phyloP scores from a whole-genome alignment of 2,888 invertebrate species.

The Trachelus iudaicus region DNA sequence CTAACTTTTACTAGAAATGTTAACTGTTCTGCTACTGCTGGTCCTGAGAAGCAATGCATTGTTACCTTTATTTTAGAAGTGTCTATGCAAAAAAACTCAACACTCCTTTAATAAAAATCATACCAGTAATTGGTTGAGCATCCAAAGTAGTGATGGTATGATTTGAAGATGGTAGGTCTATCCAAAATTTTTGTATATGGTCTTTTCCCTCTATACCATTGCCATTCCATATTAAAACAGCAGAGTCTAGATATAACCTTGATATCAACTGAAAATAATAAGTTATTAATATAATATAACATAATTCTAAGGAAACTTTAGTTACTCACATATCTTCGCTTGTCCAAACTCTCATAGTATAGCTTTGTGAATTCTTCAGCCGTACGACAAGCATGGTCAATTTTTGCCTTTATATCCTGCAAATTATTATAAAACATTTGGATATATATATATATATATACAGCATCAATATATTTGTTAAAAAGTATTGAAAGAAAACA shows the following conservation, averaged over 20 bases:
- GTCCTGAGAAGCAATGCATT: conserved; percentile 67
- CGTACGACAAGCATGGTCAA: conserved; percentile 85
- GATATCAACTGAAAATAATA: conserved; percentile 73
- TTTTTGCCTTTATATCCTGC: conserved; percentile 73
- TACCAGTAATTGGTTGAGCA: conserved; percentile 84
- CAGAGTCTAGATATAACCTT: conserved; percentile 85
- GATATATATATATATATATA: background rate
- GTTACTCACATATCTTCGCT: conserved; percentile 79
- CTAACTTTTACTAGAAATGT: conserved; percentile 87
- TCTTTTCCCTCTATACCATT: conserved; percentile 84
- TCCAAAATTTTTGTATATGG: conserved; percentile 86
- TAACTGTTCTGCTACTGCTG: conserved; percentile 79
- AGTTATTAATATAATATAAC: conserved; percentile 10
- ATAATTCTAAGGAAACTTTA: background rate
- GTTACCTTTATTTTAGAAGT: background rate
- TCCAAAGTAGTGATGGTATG: conserved; percentile 84
- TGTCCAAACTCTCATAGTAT: conserved; percentile 90
- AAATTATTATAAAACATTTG: conserved; percentile 25
- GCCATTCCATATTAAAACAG: conserved; percentile 93
- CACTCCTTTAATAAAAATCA: background rate
- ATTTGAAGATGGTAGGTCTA: conserved; percentile 84
- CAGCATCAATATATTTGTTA: background rate
- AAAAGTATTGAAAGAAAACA: background rate
- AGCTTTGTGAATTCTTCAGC: conserved; percentile 91
- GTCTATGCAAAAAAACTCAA: background rate